A percentile compares a stretch with the other conserved stretches of the same genome.
These are phyloP conservation scores for Panopea generosa DNA, from an alignment of 2,888 invertebrate species.

Conservation along the genomic window DNA sequence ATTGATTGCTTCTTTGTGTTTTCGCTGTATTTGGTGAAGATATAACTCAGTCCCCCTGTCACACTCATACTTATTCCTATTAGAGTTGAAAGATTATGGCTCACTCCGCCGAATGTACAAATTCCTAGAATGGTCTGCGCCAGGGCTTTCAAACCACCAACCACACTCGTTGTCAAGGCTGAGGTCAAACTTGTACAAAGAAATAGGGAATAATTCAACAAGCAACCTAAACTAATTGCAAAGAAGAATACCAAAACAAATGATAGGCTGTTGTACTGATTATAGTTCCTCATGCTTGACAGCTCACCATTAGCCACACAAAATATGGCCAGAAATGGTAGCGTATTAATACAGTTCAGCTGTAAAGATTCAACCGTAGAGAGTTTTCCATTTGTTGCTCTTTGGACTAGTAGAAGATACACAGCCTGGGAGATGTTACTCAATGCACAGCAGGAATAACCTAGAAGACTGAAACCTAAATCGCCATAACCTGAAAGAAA, in stretches of 20 bases:
- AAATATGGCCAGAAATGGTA: slow-evolving; percentile 79
- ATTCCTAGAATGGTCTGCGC: slow-evolving; percentile 85
- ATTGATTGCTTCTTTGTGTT: slow-evolving; percentile 38
- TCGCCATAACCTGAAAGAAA: slow-evolving; percentile 85
- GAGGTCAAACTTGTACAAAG: slow-evolving; percentile 85
- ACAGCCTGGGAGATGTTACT: slow-evolving; percentile 85
- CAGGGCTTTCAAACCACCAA: slow-evolving; percentile 85
- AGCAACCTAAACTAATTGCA: slow-evolving; percentile 81
- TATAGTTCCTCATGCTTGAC: slow-evolving; percentile 51
- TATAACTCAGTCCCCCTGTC: slow-evolving; percentile 84
- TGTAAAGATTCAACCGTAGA: slow-evolving; percentile 84
- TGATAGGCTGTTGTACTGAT: slow-evolving; percentile 51
- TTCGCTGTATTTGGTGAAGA: slow-evolving; percentile 83
- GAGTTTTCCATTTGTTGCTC: slow-evolving; percentile 78
- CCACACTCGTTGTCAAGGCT: slow-evolving; percentile 85
- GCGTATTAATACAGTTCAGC: slow-evolving; percentile 84
- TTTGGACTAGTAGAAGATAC: slow-evolving; percentile 86
- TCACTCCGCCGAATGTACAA: slow-evolving; percentile 85
- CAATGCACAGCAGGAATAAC: slow-evolving; percentile 83
- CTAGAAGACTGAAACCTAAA: slow-evolving; percentile 82
- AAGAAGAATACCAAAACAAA: slow-evolving; percentile 81
- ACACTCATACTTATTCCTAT: slow-evolving; percentile 85
- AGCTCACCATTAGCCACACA: slow-evolving; percentile 78
- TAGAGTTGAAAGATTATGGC: slow-evolving; percentile 79
- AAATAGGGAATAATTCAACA: slow-evolving; percentile 86